Evolutionary conservation across 2,113 vertebrate genomes (phyloP).

Genomic region (Acanthochromis polyacanthus): DNA sequence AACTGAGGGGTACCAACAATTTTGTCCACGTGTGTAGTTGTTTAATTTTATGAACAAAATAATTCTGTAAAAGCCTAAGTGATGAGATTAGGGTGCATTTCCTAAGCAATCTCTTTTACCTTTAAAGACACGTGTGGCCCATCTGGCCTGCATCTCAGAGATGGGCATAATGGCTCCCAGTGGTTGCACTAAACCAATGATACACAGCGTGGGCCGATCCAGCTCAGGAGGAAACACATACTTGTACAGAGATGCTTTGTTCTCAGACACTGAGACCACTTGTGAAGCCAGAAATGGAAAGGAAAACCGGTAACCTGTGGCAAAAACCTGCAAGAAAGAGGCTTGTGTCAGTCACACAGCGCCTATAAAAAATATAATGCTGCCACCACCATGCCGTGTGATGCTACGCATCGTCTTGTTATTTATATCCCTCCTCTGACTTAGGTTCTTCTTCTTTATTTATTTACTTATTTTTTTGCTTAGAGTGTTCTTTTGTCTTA

Average conservation of each 20-base stretch:
- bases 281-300: slow-evolving; percentile 90
- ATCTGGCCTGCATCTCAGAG: slow-evolving; percentile 92
- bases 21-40: too few species aligned
- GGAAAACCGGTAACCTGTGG: slow-evolving; percentile 92
- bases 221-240: slow-evolving; percentile 87
- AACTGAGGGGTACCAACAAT: too few species aligned
- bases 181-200: slow-evolving; percentile 93
- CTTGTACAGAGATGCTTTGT: slow-evolving; percentile 90
- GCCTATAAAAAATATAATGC: too few species aligned
- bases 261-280: slow-evolving; percentile 83
- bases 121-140: slow-evolving; percentile 91
- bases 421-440: too few species aligned
- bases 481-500: too few species aligned
- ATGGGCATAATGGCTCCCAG: slow-evolving; percentile 94
- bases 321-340: slow-evolving; percentile 84
- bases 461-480: too few species aligned
- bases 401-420: too few species aligned
- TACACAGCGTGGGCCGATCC: slow-evolving; percentile 88
- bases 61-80: not conserved
- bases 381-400: too few species aligned
- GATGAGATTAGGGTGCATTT: not conserved
- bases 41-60: not conserved
- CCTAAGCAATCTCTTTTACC: slow-evolving; percentile 74
- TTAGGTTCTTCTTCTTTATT: too few species aligned
- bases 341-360: not conserved